These are phyloP conservation scores for Hydrochoerus hydrochaeris DNA, from an alignment of 2,113 vertebrate species.

Conservation along the genomic window DNA sequence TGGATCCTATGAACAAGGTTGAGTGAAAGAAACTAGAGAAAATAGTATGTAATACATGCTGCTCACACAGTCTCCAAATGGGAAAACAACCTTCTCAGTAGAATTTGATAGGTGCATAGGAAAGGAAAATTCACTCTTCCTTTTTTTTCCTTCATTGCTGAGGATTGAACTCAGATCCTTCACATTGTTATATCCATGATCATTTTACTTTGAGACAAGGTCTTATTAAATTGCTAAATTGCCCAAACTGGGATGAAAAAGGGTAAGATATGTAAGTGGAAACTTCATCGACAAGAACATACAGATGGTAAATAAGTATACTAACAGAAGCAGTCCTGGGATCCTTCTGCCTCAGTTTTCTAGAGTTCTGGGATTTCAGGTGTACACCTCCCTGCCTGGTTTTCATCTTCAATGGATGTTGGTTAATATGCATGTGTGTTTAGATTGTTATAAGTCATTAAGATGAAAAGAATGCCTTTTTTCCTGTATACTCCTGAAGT, in stretches of 20 bases:
- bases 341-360: neutral
- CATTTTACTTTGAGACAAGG: neutral
- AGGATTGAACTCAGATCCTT: neutral
- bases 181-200: neutral
- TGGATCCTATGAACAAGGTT: neutral
- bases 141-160: neutral
- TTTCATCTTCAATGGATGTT: neutral
- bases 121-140: no score
- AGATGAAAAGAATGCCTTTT: neutral
- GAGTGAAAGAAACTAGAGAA: neutral
- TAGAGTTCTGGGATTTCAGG: neutral
- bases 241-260: neutral
- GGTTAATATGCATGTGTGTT: neutral
- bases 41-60: neutral
- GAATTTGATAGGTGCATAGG: neutral
- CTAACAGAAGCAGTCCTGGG: neutral
- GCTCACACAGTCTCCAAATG: neutral
- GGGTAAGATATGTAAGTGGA: neutral
- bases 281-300: neutral
- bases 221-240: neutral
- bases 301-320: neutral
- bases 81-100: neutral
- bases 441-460: neutral
- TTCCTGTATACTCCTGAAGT: neutral
- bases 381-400: neutral